These are phyloP conservation scores for Poeciliopsis turrubarensis DNA, from an alignment of 2,113 vertebrate genomes.

Conservation along the genomic window DNA sequence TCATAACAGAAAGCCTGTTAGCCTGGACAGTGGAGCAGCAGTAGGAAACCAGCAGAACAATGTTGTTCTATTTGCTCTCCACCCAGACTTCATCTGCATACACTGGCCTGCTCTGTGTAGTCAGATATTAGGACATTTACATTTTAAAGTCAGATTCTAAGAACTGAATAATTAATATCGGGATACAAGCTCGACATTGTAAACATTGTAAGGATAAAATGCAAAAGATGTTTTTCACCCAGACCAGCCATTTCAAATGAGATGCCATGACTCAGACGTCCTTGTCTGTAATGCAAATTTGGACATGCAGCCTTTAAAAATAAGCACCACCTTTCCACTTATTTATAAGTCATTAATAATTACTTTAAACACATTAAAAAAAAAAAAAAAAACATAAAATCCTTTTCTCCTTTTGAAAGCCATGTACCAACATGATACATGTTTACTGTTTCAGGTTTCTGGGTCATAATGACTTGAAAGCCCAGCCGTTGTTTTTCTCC, in stretches of 20 bases:
- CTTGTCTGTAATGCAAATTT: no score
- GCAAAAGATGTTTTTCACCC: neutral
- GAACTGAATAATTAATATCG: neutral
- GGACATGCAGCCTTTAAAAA: no score
- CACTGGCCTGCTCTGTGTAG: slow-evolving; percentile 9
- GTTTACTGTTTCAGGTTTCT: no score
- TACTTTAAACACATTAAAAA: neutral
- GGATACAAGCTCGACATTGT: neutral
- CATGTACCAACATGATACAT: no score
- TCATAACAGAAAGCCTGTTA: slow-evolving; percentile 41
- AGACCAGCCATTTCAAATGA: neutral
- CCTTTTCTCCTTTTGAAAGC: neutral
- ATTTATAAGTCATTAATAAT: neutral
- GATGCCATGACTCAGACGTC: no score
- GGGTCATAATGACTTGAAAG: no score
- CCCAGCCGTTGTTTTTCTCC: no score
- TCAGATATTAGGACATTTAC: neutral
- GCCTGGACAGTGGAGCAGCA: slow-evolving; percentile 23
- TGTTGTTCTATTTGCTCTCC: slow-evolving; percentile 29
- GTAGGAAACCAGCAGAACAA: slow-evolving; percentile 12
- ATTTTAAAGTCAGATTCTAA: neutral
- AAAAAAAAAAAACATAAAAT: neutral
- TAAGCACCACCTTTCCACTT: neutral
- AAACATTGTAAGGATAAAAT: neutral
- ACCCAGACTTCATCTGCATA: slow-evolving; percentile 33